Evolutionary conservation across 2,888 invertebrate genomes (phyloP), one percentile per base, ranked within the genome.

Genomic region (Scaptomyza polygonia): DNA sequence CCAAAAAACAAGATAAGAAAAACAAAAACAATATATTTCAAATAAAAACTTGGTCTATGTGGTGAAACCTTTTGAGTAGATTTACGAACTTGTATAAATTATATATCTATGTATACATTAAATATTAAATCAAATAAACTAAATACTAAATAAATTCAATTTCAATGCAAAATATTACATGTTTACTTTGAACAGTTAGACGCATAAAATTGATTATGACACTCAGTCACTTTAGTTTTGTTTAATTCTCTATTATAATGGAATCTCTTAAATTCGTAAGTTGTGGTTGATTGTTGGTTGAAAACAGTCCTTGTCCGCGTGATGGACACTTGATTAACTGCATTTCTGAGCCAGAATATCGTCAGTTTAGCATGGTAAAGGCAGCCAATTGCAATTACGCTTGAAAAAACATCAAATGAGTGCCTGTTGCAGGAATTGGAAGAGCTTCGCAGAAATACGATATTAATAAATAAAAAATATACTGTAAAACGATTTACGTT

Each of bases 41-140:
- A 58, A 56, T 32, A 32, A 48, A 40, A 56, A 56, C 53, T 72
- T 77, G 81, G 77, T 72, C 76, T 67, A 62, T 76, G 73, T 80
- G 81, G 81, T 77, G 72, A 78, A 70, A 70, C 59, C 70, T 79
- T 82, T 88, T 65, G 84, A 76, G 79, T 84, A 86, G 83, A 72
- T 79, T 86, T 84, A 84, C 75, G 85, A 76, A 84, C 72, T 79
- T 88, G 88, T 84, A 84, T 86, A 86, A 86, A 88, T 70, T 67
- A 86, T 71, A 83, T 73, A 62, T 73, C 69, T 69, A 80, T 86
- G 85, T 83, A 86, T 79, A 87, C 84, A 86, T 88, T 79, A 72
- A 83, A 83, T 70, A 84, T 79, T 77, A 88, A 81, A 74, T 78
- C 75, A 69, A 72, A 75, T 85, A 82, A 68, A 80, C 65, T 67